These are phyloP conservation scores for Seriola rivoliana DNA, from an alignment of 2,113 vertebrate genomes.

Conservation along the genomic window DNA sequence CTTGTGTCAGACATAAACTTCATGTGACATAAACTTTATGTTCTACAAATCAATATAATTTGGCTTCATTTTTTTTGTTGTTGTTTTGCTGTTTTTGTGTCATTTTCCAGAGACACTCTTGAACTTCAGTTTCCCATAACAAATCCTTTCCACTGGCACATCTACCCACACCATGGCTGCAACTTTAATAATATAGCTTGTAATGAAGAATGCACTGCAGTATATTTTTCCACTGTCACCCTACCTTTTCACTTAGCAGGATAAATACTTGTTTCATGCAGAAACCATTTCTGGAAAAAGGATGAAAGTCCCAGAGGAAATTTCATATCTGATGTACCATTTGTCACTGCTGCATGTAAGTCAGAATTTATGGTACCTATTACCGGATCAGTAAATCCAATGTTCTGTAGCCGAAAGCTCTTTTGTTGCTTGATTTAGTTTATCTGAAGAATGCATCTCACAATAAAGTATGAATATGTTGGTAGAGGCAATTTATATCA, in stretches of 20 bases:
- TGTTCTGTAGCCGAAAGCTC: slow-evolving; percentile 78
- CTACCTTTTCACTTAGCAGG: slow-evolving; percentile 75
- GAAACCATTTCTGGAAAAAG: slow-evolving; percentile 72
- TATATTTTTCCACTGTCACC: slow-evolving; percentile 56
- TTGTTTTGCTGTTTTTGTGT: neutral
- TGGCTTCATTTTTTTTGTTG: neutral
- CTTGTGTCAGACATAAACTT: neutral
- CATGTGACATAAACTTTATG: neutral
- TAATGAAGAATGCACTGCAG: slow-evolving; percentile 55
- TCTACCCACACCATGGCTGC: slow-evolving; percentile 35
- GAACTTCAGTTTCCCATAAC: slow-evolving; percentile 47
- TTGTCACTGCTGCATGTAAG: slow-evolving; percentile 77
- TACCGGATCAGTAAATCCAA: slow-evolving; percentile 81
- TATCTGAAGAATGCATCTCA: slow-evolving; percentile 77
- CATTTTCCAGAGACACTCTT: slow-evolving; percentile 25
- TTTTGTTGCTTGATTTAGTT: slow-evolving; percentile 81
- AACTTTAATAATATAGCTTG: slow-evolving; percentile 57
- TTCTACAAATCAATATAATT: slow-evolving; percentile 38
- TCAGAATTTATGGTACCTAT: slow-evolving; percentile 83
- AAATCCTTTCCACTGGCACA: slow-evolving; percentile 48
- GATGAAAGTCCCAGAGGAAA: slow-evolving; percentile 78
- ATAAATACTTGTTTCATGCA: slow-evolving; percentile 75
- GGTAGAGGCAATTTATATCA: slow-evolving; percentile 66
- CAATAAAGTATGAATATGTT: slow-evolving; percentile 75
- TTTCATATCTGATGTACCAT: slow-evolving; percentile 81